Base-by-base conservation (phyloP, 2,113 vertebrate species). In the Sinocyclocheilus maitianheensis region DNA sequence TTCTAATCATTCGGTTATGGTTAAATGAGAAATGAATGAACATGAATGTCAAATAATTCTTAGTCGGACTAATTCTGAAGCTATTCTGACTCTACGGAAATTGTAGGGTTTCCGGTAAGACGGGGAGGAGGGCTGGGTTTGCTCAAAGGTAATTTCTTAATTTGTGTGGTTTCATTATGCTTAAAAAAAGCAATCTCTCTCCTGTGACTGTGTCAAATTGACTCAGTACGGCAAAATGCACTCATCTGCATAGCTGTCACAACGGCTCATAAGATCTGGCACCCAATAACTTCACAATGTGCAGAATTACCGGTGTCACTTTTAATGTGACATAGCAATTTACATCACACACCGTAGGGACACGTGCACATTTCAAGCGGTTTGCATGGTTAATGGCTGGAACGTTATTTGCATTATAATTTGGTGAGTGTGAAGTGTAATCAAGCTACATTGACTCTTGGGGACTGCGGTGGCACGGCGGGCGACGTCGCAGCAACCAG, bases 251-350 rank as follows among this genome's bases (percentile, higher is more conserved):
- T 89, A 90, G 90, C 90, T 90, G 91, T 92, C 91, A 91, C 77
- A 91, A 90, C 85, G 87, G 77, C 88, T 91, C 90, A 89, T 84
- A 89, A 86, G 89, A 91, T 88, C 86, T 89, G 90, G 90, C 87
- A 89, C 87, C 89, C 90, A 91, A 91, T 91, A 90, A 91, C 90
- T 91, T 91, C 87, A 91, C 91, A 91, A 92, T 92, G 90, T 89
- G 89, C 90, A 91, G 90, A 91, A 92, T 92, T 92, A 90, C 91
- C 84, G 81, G 90, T 92, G 91, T 92, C 91, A 91, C 86, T 92
- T 92, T 91, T 92, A 91, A 92, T 92, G 91, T 91, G 91, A 92
- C 91, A 92, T 90, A 88, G 90, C 90, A 91, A 92, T 91, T 92
- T 92, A 92, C 90, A 91, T 90, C 91, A 88, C 90, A 91, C 90